phyloP scores from a whole-genome alignment of 2,888 invertebrate species.

The Drosophila putrida region DNA sequence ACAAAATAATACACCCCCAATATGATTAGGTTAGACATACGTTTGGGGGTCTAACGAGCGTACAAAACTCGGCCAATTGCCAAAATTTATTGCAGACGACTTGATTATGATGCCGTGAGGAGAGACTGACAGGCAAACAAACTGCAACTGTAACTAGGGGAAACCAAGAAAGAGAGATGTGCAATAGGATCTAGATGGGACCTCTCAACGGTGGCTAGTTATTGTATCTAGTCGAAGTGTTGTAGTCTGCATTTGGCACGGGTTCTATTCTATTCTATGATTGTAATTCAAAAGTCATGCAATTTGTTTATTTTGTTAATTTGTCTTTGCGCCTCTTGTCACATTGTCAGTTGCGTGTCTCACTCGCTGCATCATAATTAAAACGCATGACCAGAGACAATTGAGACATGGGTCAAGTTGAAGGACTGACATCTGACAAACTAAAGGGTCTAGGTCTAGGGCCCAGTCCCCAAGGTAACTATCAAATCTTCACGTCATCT shows the following conservation, averaged over 20 bases:
- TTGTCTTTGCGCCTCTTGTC: slow-evolving; percentile 65
- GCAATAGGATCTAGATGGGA: neutral
- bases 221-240: slow-evolving; percentile 14
- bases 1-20: slow-evolving; percentile 56
- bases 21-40: slow-evolving; percentile 51
- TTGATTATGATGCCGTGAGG: slow-evolving; percentile 69
- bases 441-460: slow-evolving; percentile 27
- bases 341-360: slow-evolving; percentile 78
- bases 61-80: slow-evolving; percentile 74
- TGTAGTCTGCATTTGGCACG: slow-evolving; percentile 56
- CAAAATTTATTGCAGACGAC: slow-evolving; percentile 75
- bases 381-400: slow-evolving; percentile 68
- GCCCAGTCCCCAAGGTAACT: slow-evolving; percentile 31
- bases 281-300: slow-evolving; percentile 71
- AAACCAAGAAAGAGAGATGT: neutral
- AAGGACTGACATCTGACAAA: slow-evolving; percentile 54
- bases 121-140: slow-evolving; percentile 10
- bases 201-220: slow-evolving; percentile 48
- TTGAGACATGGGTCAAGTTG: slow-evolving; percentile 74
- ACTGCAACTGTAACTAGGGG: slow-evolving; percentile 3
- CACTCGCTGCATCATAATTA: slow-evolving; percentile 81
- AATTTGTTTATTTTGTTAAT: slow-evolving; percentile 77
- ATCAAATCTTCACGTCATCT: slow-evolving; percentile 48
- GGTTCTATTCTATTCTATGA: slow-evolving; percentile 28
- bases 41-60: slow-evolving; percentile 59